Percentiles rank a stretch among this genome's conserved stretches.
Evolutionary conservation across 2,888 invertebrate genomes (phyloP).

Genomic region (Villa cingulata): DNA sequence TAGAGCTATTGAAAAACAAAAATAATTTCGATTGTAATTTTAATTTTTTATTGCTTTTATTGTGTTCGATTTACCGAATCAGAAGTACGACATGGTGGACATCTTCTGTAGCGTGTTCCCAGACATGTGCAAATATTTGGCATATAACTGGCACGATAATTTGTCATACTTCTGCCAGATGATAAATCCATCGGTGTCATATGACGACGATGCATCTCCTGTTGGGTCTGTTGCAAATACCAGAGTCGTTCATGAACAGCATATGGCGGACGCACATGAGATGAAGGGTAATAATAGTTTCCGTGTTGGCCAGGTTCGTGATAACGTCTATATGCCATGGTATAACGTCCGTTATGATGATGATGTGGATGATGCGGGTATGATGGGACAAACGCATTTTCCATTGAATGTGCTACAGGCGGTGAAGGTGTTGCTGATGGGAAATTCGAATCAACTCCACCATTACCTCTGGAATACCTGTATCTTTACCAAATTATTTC

Average conservation of each 20-base stretch:
- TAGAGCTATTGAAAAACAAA: conserved; percentile 16
- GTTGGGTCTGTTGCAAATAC: conserved; percentile 56
- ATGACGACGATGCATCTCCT: conserved; percentile 43
- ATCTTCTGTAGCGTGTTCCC: conserved; percentile 20
- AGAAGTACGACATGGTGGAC: conserved; percentile 25
- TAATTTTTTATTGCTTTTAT: too few relatives aligned
- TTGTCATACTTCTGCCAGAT: conserved; percentile 25
- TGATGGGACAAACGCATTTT: conserved; percentile 12
- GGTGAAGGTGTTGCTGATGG: conserved; percentile 26
- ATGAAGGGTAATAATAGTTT: conserved; percentile 17
- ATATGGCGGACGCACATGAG: conserved; percentile 45
- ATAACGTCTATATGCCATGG: conserved; percentile 3
- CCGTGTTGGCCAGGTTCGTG: conserved; percentile 18
- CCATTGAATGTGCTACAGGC: conserved; percentile 20
- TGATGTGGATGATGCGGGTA: conserved; percentile 7
- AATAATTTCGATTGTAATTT: not conserved
- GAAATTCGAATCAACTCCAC: not conserved
- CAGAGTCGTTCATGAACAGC: conserved; percentile 61
- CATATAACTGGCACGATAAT: conserved; percentile 26
- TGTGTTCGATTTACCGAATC: conserved; percentile 29
- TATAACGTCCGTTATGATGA: not conserved
- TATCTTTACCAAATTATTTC: not conserved
- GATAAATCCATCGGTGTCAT: conserved; percentile 35
- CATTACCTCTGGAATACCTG: not conserved
- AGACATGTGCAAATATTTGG: conserved; percentile 30